Base-by-base conservation (phyloP, 2,888 invertebrate species). In the Pemphredon lugubris region DNA sequence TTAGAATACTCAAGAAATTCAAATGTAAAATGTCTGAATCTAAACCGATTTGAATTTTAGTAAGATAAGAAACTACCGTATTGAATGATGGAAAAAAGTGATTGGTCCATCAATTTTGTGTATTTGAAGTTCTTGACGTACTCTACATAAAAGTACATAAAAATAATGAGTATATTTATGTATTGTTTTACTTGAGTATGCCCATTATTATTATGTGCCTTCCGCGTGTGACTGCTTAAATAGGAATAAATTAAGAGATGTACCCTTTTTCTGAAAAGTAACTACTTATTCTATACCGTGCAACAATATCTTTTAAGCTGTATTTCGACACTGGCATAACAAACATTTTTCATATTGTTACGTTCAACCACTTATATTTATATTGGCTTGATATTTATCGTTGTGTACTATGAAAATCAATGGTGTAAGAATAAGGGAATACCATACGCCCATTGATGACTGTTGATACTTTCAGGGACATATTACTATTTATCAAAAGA, bases 371-470 rank as follows among this genome's bases (percentile, higher is more conserved):
- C 67, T 65, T 61, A 65, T 59, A 57, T 79, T 81, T 77, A 77
- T 76, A 79, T 81, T 75, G 68, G 73, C 73, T 77, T 72, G 59
- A 76, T 73, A 71, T 70, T 57, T 42, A 45, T 51, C 58, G n/a
- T 51, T 67, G 57, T 59, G 42, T 68, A 20, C 16, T 73, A 51
- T 74, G 48, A 78, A 83, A 82, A 85, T 87, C 87, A 88, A 87
- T 88, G 87, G 87, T 88, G 87, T 88, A 88, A 83, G 82, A 87
- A 81, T 82, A 82, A 77, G 75, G 72, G 70, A 72, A 50, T 73
- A 58, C 69, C 67, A 73, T 53, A 73, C 42, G 68, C 67, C 51
- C 40, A 23, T 18, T 53, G 59, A 75, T 72, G 47, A 64, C 39
- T 58, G 61, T 80, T 75, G 78, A 77, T 77, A 63, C 67, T 80